Percentiles rank a stretch among this genome's conserved stretches.
These are phyloP conservation scores for Eucidaris tribuloides DNA, from an alignment of 35 echinoderm and acorn worm genomes.

Conservation along the genomic window DNA sequence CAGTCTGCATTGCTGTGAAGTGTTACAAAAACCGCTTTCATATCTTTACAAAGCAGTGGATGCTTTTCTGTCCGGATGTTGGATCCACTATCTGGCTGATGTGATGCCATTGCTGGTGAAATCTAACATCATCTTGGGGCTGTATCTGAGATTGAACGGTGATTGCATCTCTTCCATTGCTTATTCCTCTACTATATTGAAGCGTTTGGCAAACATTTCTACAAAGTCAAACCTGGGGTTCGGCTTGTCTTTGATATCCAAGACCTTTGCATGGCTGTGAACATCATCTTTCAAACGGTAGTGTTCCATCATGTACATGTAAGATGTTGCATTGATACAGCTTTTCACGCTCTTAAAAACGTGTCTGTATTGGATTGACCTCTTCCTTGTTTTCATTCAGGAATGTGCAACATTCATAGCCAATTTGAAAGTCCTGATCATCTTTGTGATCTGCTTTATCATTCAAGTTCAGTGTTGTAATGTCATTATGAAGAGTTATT, in stretches of 20 bases:
- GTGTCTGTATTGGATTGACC: not conserved
- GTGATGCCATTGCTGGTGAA: not conserved
- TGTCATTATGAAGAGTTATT: not conserved
- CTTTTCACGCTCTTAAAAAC: not conserved
- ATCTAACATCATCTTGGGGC: not conserved
- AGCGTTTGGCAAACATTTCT: not conserved
- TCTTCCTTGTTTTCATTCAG: not conserved
- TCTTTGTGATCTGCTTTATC: not conserved
- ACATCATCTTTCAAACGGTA: not conserved
- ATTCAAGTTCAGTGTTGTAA: not conserved
- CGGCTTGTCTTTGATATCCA: not conserved
- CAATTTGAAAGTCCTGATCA: not conserved
- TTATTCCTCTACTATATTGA: not conserved
- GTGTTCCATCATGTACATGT: not conserved
- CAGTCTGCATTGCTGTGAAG: constrained; percentile 51
- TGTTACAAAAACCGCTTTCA: constrained; percentile 16
- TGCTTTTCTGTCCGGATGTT: constrained; percentile 6
- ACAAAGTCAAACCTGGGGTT: not conserved
- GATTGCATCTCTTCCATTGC: not conserved
- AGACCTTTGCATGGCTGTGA: not conserved
- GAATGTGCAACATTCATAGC: not conserved
- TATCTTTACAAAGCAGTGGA: constrained; percentile 12
- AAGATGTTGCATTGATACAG: not conserved
- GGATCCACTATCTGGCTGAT: not conserved
- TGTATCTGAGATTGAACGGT: not conserved